Evolutionary conservation across 1,140 invertebrate genomes (phyloP), one percentile per base, ranked within the genome.

Genomic region (Neodiprion fabricii): DNA sequence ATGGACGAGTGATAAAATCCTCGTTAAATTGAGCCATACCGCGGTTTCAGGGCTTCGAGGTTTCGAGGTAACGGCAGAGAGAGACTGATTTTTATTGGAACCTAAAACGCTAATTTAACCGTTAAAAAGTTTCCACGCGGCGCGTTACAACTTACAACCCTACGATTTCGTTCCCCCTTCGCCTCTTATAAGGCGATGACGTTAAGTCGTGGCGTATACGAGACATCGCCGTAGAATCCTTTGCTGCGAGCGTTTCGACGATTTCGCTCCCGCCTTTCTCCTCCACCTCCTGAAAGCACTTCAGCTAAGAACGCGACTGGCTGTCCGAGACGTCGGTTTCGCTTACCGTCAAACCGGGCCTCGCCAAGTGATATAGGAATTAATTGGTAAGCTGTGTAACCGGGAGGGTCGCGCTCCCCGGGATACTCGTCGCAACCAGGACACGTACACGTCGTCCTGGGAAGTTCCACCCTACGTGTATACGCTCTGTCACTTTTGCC

Each of bases 21-120:
- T 76, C 73, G 76, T 76, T 77, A 80, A 80, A 71, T 47, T 40
- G 74, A 78, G 74, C 74, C 74, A 71, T 74, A 72, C 74, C 76
- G 74, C 71, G 48, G 73, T 76, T 70, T 48, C 48, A 48, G 71
- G 69, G 72, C 48, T 66, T 50, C 71, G 67, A 50, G 53, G 40
- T 68, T 40, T 61, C 71, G 67, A n/a, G 28, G 14, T 3, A 40
- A 12, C 28, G 74, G 71, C 76, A 67, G 48, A 71, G 48, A 71
- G 70, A 75, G 72, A 71, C 75, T 75, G 72, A 79, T 81, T 81
- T 61, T 82, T 82, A 82, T 82, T 82, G 78, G 77, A 74, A 75
- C 76, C 75, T 61, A 61, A 72, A 80, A 78, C 80, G 80, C 79
- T 80, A 79, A 80, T 80, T 82, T 80, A 75, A 73, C 77, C 75